Conservation (phyloP, 2,797 vertebrate genomes). For the Micrastur ruficollis region DNA sequence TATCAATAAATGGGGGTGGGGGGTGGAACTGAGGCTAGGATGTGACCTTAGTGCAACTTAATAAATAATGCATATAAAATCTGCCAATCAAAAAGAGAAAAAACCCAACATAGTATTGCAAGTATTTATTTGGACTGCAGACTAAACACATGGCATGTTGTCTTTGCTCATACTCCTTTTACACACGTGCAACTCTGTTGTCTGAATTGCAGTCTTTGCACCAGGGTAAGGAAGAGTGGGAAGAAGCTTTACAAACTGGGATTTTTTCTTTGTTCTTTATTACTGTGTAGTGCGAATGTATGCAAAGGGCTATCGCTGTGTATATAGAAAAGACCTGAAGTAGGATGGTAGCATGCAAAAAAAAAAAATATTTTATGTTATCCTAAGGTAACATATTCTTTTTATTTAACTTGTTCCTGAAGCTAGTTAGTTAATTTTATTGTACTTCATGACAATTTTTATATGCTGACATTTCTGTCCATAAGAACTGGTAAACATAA, state of each 20-base stretch:
- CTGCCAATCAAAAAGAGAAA: not conserved
- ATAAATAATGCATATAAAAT: slow-evolving; percentile 36
- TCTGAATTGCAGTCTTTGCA: not conserved
- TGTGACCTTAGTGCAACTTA: not conserved
- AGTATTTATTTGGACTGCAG: not conserved
- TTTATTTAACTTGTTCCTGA: not conserved
- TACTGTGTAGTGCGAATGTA: not conserved
- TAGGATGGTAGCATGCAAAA: not conserved
- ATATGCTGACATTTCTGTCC: not conserved
- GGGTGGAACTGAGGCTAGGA: not conserved
- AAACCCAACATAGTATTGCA: not conserved
- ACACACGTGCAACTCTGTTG: rapidly evolving
- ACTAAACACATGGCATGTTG: not conserved
- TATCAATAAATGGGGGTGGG: not conserved
- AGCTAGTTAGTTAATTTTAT: not conserved
- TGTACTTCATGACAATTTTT: not conserved
- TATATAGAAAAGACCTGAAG: not conserved
- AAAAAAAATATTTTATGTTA: not conserved
- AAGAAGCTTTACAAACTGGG: not conserved
- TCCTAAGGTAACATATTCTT: not conserved
- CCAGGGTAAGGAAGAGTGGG: not conserved
- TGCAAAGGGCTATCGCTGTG: not conserved
- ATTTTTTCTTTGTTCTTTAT: not conserved
- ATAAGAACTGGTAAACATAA: not conserved
- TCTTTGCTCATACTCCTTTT: not conserved